Evolutionary conservation across 1,140 invertebrate species (phyloP).

Genomic region (Pogonus chalceus): DNA sequence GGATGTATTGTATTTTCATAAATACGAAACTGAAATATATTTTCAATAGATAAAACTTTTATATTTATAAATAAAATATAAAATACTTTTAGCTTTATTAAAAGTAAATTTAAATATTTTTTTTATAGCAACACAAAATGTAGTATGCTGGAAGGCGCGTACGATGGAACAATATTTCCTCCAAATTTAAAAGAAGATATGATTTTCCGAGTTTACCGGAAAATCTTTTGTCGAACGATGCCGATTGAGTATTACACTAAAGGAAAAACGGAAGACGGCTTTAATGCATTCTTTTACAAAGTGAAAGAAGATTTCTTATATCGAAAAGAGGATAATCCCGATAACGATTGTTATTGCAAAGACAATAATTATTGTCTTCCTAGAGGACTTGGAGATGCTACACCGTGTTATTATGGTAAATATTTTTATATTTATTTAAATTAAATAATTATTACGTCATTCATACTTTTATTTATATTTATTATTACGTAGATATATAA

Average conservation of each 20-base stretch:
- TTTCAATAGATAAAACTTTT: no score
- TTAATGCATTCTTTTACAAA: constrained; percentile 37
- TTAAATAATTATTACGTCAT: no score
- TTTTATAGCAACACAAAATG: constrained; percentile 43
- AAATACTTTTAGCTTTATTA: no score
- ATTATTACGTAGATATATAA: no score
- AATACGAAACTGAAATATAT: no score
- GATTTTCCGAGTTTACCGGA: constrained; percentile 48
- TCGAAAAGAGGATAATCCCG: constrained; percentile 40
- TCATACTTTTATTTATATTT: no score
- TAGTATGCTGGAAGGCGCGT: constrained; percentile 45
- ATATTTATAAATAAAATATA: no score
- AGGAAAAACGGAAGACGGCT: constrained; percentile 28
- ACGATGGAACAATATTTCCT: constrained; percentile 53
- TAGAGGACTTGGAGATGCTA: constrained; percentile 52
- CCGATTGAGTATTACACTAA: constrained; percentile 41
- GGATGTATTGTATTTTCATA: no score
- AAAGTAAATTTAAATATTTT: no score
- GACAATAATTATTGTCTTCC: constrained; percentile 42
- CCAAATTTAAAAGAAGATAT: constrained; percentile 40
- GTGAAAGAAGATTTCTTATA: constrained; percentile 45
- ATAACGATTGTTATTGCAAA: constrained; percentile 52
- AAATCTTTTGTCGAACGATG: constrained; percentile 55
- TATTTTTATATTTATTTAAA: constrained; percentile 19
- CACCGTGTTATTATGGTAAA: constrained; percentile 65